phyloP scores from a whole-genome alignment of 2,113 vertebrate genomes.

The Calyptomena viridis region DNA sequence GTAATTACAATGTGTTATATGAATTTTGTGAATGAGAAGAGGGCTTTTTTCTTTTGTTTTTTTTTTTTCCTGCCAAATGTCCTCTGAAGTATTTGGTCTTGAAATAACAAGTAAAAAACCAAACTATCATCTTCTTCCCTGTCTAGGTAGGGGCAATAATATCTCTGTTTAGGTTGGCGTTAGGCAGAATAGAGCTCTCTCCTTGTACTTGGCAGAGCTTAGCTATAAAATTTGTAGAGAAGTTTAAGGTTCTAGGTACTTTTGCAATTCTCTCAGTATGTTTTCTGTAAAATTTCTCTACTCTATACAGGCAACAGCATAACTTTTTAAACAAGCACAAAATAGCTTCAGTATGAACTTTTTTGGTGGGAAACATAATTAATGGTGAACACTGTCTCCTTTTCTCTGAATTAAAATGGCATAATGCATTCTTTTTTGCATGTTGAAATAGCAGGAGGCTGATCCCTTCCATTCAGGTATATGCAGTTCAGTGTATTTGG shows the following conservation, averaged over 20 bases:
- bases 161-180: not conserved
- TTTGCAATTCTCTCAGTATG: not conserved
- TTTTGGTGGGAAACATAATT: not conserved
- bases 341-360: not conserved
- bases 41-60: not conserved
- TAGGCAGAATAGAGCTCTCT: not conserved
- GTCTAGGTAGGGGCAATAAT: not conserved
- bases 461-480: not conserved
- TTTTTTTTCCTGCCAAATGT: not conserved
- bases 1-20: not conserved
- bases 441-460: not conserved
- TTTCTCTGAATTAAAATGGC: not conserved
- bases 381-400: not conserved
- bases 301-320: not conserved
- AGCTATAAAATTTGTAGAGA: not conserved
- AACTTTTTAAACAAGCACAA: not conserved
- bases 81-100: not conserved
- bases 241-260: not conserved
- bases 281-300: not conserved
- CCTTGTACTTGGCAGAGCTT: not conserved
- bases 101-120: not conserved
- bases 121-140: not conserved
- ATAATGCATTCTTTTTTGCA: not conserved
- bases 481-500: not conserved
- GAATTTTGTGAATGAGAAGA: not conserved